Evolutionary conservation across 2,797 vertebrate genomes (phyloP).

Genomic region (Rhinichthys osculus): DNA sequence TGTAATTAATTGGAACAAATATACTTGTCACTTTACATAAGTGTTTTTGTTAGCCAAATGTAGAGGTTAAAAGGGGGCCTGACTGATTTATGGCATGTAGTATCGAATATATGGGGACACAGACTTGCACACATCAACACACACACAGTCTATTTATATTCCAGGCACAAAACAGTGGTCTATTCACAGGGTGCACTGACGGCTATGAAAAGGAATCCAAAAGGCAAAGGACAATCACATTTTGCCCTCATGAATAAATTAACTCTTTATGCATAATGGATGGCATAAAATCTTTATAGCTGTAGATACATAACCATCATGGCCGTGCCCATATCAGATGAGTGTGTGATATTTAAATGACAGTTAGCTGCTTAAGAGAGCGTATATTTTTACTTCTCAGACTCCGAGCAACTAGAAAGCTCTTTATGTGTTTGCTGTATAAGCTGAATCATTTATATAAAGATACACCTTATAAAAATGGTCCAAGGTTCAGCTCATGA

Average conservation of each 20-base stretch:
- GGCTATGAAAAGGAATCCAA: conserved; percentile 71
- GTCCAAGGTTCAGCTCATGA: not conserved
- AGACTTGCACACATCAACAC: conserved; percentile 38
- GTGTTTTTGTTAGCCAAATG: conserved; percentile 23
- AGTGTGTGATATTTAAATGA: conserved; percentile 92
- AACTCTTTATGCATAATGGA: conserved; percentile 89
- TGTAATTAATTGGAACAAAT: conserved; percentile 34
- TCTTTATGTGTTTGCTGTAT: conserved; percentile 13
- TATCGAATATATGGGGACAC: conserved; percentile 32
- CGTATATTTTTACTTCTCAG: conserved; percentile 32
- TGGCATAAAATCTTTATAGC: conserved; percentile 92
- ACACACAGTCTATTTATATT: conserved; percentile 55
- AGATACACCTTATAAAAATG: conserved; percentile 20
- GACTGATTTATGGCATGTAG: conserved; percentile 33
- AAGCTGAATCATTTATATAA: conserved; percentile 42
- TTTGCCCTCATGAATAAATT: conserved; percentile 93
- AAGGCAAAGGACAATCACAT: conserved; percentile 78
- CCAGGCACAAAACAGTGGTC: conserved; percentile 60
- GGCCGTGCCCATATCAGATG: conserved; percentile 78
- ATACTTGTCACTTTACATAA: conserved; percentile 17
- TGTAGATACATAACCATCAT: conserved; percentile 80
- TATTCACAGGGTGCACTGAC: conserved; percentile 50
- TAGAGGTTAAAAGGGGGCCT: conserved; percentile 20
- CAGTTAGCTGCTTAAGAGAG: conserved; percentile 79
- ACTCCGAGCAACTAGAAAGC: conserved; percentile 24